Evolutionary conservation across 2,797 vertebrate genomes (phyloP), one percentile per base, ranked within the genome.

Genomic region (Etheostoma nigrum): DNA sequence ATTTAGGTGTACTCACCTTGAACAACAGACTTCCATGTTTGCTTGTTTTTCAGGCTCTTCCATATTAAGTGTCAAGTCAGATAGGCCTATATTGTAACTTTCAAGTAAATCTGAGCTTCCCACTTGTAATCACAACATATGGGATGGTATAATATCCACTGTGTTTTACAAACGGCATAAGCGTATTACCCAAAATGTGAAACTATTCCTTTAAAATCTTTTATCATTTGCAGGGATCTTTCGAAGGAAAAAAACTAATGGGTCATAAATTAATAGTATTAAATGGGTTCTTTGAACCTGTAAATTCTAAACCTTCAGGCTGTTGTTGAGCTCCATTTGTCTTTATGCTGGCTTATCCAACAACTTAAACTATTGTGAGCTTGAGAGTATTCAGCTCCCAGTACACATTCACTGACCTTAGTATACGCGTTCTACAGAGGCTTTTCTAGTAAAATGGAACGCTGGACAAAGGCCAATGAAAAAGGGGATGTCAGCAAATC

Each of bases 401-500:
- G 67, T 33, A 13, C 55, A 62, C 27, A 81, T 74, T 83, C 80
- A 67, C 71, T 82, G 81, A 86, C 72, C 83, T 84, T 45, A 71
- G 88, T 40, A 40, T 67, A 16, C 73, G 10, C 74, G 85, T 76
- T 86, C 81, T 77, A 87, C 53, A 65, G 69, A 82, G 86, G 72
- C 83, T 82, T 86, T 83, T 85, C 88, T 79, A 74, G 78, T 79
- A 16, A 89, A 91, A 88, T 36, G 78, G 78, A 63, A 81, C 0
- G 10, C 62, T 86, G 87, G 83, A 88, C 81, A 90, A 92, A 92
- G 86, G 85, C 91, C 91, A 89, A 68, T 42, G 62, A 86, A 91
- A 92, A 91, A 58, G 61, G 52, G 59, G 27, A 66, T 73, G 91
- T 93, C 94, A 93, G 94, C 93, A 93, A 71, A 88, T 82, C 42